A percentile compares a stretch with the other conserved stretches of the same genome.
Evolutionary conservation across 2,888 invertebrate genomes (phyloP).

Genomic region (Fissipunctia ypsillon): DNA sequence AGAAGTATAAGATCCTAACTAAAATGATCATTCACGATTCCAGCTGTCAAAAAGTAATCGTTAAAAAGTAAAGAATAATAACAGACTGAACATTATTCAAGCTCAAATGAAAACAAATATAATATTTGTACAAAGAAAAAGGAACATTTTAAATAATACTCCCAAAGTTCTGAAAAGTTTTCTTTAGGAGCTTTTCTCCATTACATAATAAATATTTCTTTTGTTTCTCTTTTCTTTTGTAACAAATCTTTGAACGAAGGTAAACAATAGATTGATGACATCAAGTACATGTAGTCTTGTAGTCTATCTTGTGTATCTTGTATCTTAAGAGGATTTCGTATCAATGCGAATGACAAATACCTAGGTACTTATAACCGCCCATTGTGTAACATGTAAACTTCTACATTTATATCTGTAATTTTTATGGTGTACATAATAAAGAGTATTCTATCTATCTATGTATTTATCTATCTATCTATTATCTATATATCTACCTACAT

Average conservation of each 20-base stretch:
- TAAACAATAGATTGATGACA: slow-evolving; percentile 29
- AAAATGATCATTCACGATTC: not conserved
- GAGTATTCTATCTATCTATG: too few relatives aligned
- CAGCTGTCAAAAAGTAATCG: not conserved
- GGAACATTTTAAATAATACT: slow-evolving; percentile 38
- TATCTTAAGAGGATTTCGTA: not conserved
- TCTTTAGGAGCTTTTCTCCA: slow-evolving; percentile 33
- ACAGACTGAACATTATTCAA: slow-evolving; percentile 15
- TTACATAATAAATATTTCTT: slow-evolving; percentile 48
- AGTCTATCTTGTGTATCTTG: too few relatives aligned
- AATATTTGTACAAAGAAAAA: slow-evolving; percentile 29
- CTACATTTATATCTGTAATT: too few relatives aligned
- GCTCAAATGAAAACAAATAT: slow-evolving; percentile 34
- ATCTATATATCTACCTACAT: not conserved
- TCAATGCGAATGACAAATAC: not conserved
- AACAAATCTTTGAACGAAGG: slow-evolving; percentile 25
- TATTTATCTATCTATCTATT: too few relatives aligned
- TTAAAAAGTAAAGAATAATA: not conserved
- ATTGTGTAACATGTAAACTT: too few relatives aligned
- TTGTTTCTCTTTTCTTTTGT: slow-evolving; percentile 46
- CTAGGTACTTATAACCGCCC: too few relatives aligned
- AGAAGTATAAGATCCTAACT: not conserved
- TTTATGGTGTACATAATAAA: too few relatives aligned
- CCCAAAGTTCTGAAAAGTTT: slow-evolving; percentile 40
- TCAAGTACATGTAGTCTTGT: not conserved